Evolutionary conservation across 1,140 invertebrate species (phyloP).

Genomic region (Drosophila setifemur): DNA sequence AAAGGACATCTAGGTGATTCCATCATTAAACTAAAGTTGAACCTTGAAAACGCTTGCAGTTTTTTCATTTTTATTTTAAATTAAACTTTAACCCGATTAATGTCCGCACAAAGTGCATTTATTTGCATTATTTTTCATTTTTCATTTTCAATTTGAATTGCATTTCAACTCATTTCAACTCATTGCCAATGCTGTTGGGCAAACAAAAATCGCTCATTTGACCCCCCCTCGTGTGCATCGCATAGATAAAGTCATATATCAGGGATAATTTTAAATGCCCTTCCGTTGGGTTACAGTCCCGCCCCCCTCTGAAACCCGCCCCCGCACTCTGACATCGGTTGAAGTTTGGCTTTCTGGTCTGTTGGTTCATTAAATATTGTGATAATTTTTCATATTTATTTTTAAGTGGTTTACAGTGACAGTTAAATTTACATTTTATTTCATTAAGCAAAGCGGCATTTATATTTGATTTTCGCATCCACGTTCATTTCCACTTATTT

Average conservation of each 20-base stretch:
- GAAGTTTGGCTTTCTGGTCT: constrained; percentile 68
- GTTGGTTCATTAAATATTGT: constrained; percentile 80
- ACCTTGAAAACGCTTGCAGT: not conserved
- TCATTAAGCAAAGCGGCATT: constrained; percentile 54
- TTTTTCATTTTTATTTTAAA: not conserved
- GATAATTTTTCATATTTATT: constrained; percentile 80
- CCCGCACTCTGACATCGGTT: constrained; percentile 24
- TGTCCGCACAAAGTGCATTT: constrained; percentile 11
- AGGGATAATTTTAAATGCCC: constrained; percentile 61
- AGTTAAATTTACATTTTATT: constrained; percentile 59
- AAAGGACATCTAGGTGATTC: not conserved
- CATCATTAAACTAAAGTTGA: not conserved
- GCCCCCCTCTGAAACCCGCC: not conserved
- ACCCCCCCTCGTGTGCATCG: constrained; percentile 42
- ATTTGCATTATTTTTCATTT: constrained; percentile 35
- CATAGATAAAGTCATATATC: constrained; percentile 79
- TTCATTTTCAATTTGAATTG: constrained; percentile 35
- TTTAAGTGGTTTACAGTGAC: constrained; percentile 72
- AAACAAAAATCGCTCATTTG: constrained; percentile 46
- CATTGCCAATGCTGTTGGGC: constrained; percentile 37
- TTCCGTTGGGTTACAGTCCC: too few relatives aligned
- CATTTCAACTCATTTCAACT: constrained; percentile 33
- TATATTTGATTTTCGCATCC: constrained; percentile 41
- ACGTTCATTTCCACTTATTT: not conserved
- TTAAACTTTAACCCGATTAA: constrained; percentile 18